Conservation (phyloP, 1,140 invertebrate species). For the Trachymyrmex cornetzi region DNA sequence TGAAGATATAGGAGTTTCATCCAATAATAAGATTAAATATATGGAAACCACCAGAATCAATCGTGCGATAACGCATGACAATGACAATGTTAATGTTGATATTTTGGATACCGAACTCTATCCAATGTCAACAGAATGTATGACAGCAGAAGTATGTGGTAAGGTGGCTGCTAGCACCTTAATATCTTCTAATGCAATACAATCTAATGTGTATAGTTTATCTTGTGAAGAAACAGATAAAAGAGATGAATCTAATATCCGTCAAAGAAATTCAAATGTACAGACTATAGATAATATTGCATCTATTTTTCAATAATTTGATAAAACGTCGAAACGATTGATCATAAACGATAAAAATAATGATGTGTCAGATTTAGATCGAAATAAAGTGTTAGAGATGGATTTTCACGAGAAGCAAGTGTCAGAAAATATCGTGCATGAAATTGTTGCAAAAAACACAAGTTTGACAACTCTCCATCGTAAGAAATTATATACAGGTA, state of each 20-base stretch:
- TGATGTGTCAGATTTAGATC: background rate
- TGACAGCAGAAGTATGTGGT: background rate
- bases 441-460: background rate
- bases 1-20: background rate
- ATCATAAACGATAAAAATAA: background rate
- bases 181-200: background rate
- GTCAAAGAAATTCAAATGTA: background rate
- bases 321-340: conserved; percentile 19
- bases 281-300: conserved; percentile 1
- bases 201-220: background rate
- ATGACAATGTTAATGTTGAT: conserved; percentile 32
- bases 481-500: conserved; percentile 77
- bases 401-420: background rate
- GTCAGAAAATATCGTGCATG: background rate
- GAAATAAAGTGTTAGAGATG: background rate
- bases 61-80: background rate
- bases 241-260: background rate
- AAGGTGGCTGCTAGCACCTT: background rate
- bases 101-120: background rate
- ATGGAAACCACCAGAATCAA: background rate
- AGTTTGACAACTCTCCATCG: conserved; percentile 36
- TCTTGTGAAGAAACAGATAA: background rate
- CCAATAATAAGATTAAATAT: background rate
- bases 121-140: background rate
- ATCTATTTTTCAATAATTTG: background rate